Evolutionary conservation across 2,888 invertebrate species (phyloP), one percentile per base, ranked within the genome.

Genomic region (Blastobasis lacticolella): DNA sequence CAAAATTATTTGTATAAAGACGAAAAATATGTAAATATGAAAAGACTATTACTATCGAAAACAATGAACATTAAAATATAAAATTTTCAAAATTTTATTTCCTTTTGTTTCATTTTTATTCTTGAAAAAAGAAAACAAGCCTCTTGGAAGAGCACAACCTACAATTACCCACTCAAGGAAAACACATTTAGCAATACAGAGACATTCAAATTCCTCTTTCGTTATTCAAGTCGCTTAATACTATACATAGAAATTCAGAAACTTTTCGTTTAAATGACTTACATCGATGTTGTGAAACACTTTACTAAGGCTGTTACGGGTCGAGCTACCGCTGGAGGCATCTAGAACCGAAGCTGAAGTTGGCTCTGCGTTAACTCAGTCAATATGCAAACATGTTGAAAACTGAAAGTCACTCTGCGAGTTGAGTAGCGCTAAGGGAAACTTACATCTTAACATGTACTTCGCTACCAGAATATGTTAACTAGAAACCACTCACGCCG

Each of bases 21-120:
- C 8, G 9, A n/a, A 42, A 78, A 55, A 61, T 70, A 56, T 86
- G 85, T 85, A 83, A 74, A 84, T 81, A 82, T 61, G 57, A 57
- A 71, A 71, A 67, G 64, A 67, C 69, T 38, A 71, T 67, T 66
- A 78, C 69, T 67, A 77, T 73, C 58, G 64, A 74, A 71, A 77
- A 73, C 56, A 72, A 23, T 23, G 23, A 23, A 23, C 23, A 23
- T 23, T 67, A 73, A 83, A 87, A 87, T 87, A 87, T 81, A 87
- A 69, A 77, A 73, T 67, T 81, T 79, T 79, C 73, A 69, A 81
- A 81, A 82, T 78, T 85, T 85, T 78, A 81, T 79, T 85, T 84
- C 61, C 59, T 85, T 86, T 87, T 75, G 82, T 86, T 87, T 88
- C 63, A 81, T 82, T 88, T 78, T 60, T 69, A 71, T 66, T 73